A percentile compares a stretch with the other conserved stretches of the same genome.
phyloP scores from a whole-genome alignment of 2,797 vertebrate species.

The Semotilus atromaculatus region DNA sequence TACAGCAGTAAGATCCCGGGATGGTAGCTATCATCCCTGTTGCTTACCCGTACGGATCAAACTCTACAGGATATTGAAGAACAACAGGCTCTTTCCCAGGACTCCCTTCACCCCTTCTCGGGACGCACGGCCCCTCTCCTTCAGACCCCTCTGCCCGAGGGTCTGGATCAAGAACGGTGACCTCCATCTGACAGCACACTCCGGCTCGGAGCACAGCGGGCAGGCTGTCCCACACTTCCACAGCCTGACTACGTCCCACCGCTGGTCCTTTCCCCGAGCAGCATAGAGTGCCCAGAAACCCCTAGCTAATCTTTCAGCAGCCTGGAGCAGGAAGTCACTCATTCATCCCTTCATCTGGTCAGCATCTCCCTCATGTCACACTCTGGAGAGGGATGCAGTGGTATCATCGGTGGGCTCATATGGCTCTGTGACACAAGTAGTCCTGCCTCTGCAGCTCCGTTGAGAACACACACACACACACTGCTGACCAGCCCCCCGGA shows the following conservation, averaged over 20 bases:
- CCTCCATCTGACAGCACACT: constrained; percentile 71
- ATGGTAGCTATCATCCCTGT: constrained; percentile 37
- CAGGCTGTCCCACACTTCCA: constrained; percentile 69
- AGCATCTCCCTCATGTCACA: constrained; percentile 66
- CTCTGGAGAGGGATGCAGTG: constrained; percentile 67
- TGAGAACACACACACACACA: constrained; percentile 40
- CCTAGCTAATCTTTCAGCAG: constrained; percentile 72
- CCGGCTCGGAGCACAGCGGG: constrained; percentile 58
- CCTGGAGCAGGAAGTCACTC: constrained; percentile 71
- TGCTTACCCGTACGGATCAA: constrained; percentile 73
- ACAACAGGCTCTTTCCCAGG: constrained; percentile 65
- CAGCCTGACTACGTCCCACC: constrained; percentile 70
- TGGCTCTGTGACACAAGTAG: constrained; percentile 68
- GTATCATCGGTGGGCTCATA: constrained; percentile 67
- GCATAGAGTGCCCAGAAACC: constrained; percentile 70
- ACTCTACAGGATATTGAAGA: constrained; percentile 71
- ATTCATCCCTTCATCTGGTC: constrained; percentile 59
- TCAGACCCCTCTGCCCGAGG: constrained; percentile 68
- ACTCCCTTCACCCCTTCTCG: constrained; percentile 64
- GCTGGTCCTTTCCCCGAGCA: constrained; percentile 70
- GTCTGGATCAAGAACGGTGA: constrained; percentile 68
- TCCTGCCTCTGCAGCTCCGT: constrained; percentile 62
- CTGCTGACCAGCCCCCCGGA: constrained; percentile 16
- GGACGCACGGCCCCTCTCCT: constrained; percentile 70
- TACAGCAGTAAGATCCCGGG: neutral